phyloP scores from a whole-genome alignment of 2,888 invertebrate species.

The Synanthedon andrenaeformis region DNA sequence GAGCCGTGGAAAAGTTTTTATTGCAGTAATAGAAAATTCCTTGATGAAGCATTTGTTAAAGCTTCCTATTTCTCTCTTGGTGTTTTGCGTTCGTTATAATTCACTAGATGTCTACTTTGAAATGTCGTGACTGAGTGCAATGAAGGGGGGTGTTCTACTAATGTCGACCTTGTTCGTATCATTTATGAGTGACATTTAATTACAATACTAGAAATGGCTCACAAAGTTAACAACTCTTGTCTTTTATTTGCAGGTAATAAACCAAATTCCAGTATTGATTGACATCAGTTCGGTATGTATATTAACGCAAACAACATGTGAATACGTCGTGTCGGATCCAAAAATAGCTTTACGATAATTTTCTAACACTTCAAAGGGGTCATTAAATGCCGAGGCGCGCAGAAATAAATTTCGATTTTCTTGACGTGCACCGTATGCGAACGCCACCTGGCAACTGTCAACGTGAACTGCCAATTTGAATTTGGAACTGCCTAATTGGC shows the following conservation, averaged over 20 bases:
- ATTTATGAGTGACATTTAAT: not conserved
- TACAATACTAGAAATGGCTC: not conserved
- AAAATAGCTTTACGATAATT: constrained; percentile 55
- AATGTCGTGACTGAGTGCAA: not conserved
- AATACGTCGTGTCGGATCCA: constrained; percentile 25
- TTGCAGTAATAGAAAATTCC: not conserved
- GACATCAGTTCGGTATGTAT: constrained; percentile 33
- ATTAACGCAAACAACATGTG: constrained; percentile 26
- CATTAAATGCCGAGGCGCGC: constrained; percentile 45
- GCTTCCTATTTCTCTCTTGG: not conserved
- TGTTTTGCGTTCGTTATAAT: not conserved
- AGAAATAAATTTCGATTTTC: constrained; percentile 39
- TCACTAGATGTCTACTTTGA: not conserved
- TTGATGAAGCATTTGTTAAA: not conserved
- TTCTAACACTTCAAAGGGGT: constrained; percentile 59
- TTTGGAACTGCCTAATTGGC: constrained; percentile 46
- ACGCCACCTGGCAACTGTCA: constrained; percentile 56
- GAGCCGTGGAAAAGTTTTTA: not conserved
- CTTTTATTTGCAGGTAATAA: constrained; percentile 27
- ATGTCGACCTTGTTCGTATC: not conserved
- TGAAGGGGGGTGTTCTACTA: not conserved
- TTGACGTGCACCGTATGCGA: constrained; percentile 27
- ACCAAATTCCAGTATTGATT: constrained; percentile 16
- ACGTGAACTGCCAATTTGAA: constrained; percentile 55
- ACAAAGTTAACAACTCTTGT: not conserved